These are phyloP conservation scores for Drosophila auraria DNA, from an alignment of 1,140 invertebrate species.

Conservation along the genomic window DNA sequence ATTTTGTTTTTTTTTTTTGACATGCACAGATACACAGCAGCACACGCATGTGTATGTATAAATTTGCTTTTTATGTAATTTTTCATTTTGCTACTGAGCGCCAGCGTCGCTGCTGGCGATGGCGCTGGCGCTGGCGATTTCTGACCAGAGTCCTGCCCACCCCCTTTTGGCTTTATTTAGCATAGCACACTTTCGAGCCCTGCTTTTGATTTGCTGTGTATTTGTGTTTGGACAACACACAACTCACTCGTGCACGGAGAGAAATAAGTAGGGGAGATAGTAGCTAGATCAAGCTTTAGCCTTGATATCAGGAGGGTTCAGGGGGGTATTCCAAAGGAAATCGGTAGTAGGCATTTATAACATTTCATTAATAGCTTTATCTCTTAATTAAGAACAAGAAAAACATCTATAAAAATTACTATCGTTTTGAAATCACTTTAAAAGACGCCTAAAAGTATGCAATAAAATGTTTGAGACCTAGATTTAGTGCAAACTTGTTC, in stretches of 20 bases:
- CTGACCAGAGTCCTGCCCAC: constrained; percentile 43
- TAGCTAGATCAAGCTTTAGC: no score
- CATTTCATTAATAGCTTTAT: no score
- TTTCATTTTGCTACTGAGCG: constrained; percentile 64
- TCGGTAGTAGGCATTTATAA: no score
- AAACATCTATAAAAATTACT: no score
- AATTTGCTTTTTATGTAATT: constrained; percentile 80
- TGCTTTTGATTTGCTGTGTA: constrained; percentile 54
- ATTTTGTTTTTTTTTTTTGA: constrained; percentile 30
- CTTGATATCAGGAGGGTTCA: no score
- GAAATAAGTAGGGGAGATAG: no score
- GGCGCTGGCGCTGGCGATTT: background rate
- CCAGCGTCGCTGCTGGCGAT: constrained; percentile 11
- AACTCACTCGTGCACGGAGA: background rate
- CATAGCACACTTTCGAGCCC: constrained; percentile 60
- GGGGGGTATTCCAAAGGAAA: no score
- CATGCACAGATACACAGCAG: constrained; percentile 28
- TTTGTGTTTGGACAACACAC: constrained; percentile 11
- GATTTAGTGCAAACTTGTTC: no score
- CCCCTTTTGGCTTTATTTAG: constrained; percentile 16
- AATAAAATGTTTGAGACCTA: no score
- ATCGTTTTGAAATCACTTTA: no score
- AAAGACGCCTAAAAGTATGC: no score
- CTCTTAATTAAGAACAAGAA: no score
- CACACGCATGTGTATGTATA: constrained; percentile 49